Evolutionary conservation across 2,797 vertebrate species (phyloP), one percentile per base, ranked within the genome.

Genomic region (Ctenosaura bakeri): DNA sequence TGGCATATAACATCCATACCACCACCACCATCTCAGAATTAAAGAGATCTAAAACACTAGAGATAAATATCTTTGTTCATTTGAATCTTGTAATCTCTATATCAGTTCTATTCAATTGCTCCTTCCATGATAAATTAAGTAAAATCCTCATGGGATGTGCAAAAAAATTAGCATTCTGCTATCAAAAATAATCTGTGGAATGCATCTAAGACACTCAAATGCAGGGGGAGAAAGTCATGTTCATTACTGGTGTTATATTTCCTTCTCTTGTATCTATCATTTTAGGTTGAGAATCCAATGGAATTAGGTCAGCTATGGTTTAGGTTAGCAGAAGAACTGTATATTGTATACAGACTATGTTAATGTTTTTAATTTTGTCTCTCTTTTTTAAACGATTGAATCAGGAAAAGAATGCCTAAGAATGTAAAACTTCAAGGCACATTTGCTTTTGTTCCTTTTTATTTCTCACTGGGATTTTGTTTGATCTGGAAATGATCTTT

Each of bases 241-340:
- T 93, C 89, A 20, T 42, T 89, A 59, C 83, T 91, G 87, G 46
- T 26, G 81, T 92, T 93, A 79, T 82, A 92, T 96, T 95, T 97
- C 90, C 92, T 93, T 92, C 62, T 64, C 94, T 93, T 87, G 52
- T 79, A 83, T 91, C 84, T 93, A 56, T 94, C 94, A 92, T 87
- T 95, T 93, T 84, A 66, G 0, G 52, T 92, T 88, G 90, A 82
- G 95, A 94, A 92, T 78, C 46, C 86, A 90, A 88, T 73, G 85
- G 95, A 95, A 96, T 94, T 95, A 92, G 82, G 89, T 91, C 86
- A 92, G 91, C 93, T 94, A 92, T 96, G 90, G 90, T 96, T 95
- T 92, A 81, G 54, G 50, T 92, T 96, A 85, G 87, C 84, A 87
- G 82, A 59, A 94, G 90, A 92, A 89, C 35, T 42, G n/a, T 89